Evolutionary conservation across 2,113 vertebrate species (phyloP).

Genomic region (Anolis carolinensis): DNA sequence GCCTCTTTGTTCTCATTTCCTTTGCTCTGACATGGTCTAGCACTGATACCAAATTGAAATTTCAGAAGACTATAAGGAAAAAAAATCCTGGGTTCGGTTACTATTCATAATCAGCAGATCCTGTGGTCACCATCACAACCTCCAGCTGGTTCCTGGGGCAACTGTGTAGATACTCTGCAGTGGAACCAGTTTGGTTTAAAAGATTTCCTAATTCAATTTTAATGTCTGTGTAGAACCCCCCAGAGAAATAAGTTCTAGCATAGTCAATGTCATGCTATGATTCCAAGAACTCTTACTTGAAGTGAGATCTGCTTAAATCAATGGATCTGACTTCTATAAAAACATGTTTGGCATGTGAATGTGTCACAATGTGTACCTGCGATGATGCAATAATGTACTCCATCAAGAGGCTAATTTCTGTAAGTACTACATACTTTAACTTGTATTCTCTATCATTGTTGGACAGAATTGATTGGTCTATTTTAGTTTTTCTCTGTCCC

Average conservation of each 20-base stretch:
- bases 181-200: too few relatives aligned
- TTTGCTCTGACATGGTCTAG: constrained; percentile 15
- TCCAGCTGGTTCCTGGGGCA: too few relatives aligned
- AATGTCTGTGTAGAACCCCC: too few relatives aligned
- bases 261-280: background rate
- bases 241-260: background rate
- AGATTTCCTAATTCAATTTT: too few relatives aligned
- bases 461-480: background rate
- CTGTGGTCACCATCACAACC: too few relatives aligned
- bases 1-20: constrained; percentile 21
- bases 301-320: background rate
- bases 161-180: too few relatives aligned
- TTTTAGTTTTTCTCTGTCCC: background rate
- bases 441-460: background rate
- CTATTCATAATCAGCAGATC: too few relatives aligned
- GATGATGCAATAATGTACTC: background rate
- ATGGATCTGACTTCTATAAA: background rate
- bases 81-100: too few relatives aligned
- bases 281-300: background rate
- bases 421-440: background rate
- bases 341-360: background rate
- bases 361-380: background rate
- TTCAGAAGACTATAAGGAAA: too few relatives aligned
- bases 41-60: too few relatives aligned
- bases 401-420: background rate